Evolutionary conservation across 2,888 invertebrate genomes (phyloP), one percentile per base, ranked within the genome.

Genomic region (Thymelicus sylvestris): DNA sequence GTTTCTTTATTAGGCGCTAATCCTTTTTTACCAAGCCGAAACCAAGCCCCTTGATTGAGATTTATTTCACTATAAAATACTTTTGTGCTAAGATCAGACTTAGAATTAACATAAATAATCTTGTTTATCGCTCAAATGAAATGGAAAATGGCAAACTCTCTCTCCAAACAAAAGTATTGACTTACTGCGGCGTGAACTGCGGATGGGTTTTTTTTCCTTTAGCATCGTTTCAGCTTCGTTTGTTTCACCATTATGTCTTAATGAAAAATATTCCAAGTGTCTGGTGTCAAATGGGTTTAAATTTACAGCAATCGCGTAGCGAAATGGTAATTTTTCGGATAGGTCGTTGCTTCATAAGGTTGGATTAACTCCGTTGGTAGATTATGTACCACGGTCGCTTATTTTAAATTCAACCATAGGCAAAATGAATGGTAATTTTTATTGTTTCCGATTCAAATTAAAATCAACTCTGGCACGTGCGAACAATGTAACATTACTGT

Each of bases 141-240:
- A 48, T 55, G 13, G 15, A 48, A 57, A 55, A 48, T 38, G 12
- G 8, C 38, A 47, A 38, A 61, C 66, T 62, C 39, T 52, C 44
- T 38, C 63, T 13, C n/a, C 41, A 44, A 57, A 63, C 60, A 57
- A 59, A 63, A 38, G 62, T 64, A 70, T 60, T 52, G 59, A 69
- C 63, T 69, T 70, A 50, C 69, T 70, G 69, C 69, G 69, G 60
- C 69, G 65, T 60, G 38, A 70, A 70, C 65, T 70, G 69, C 69
- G 69, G 69, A 48, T 66, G 38, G 48, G 47, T 47, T 66, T 60
- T 57, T 48, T 59, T 50, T n/a, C 59, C n/a, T 59, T 39, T 48
- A 59, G 24, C 64, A 48, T 19, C 67, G 24, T 67, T 39, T 50
- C 15, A 13, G 55, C 47, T 59, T 47, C 59, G 47, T 66, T 66